Evolutionary conservation across 2,888 invertebrate species (phyloP).

Genomic region (Campaea margaritaria): DNA sequence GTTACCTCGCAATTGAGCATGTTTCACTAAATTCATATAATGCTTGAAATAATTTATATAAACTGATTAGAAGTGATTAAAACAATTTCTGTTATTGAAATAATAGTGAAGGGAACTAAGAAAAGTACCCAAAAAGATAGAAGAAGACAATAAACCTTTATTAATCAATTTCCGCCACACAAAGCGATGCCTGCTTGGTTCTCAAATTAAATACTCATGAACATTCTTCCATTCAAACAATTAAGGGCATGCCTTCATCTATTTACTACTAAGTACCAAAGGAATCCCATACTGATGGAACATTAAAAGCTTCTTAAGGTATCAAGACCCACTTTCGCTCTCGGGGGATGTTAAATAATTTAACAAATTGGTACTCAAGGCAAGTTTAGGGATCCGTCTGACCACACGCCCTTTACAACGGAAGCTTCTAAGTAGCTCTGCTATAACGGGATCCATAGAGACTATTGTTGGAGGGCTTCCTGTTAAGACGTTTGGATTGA

Average conservation of each 20-base stretch:
- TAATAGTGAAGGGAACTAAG: too few relatives aligned
- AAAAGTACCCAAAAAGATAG: neutral
- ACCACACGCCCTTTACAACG: slow-evolving; percentile 78
- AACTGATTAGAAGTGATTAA: too few relatives aligned
- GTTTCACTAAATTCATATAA: too few relatives aligned
- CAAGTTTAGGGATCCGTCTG: slow-evolving; percentile 73
- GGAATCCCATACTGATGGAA: slow-evolving; percentile 42
- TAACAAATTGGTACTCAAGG: slow-evolving; percentile 78
- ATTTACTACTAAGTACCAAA: slow-evolving; percentile 24
- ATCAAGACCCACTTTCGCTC: slow-evolving; percentile 52
- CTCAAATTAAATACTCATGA: neutral
- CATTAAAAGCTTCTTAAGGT: slow-evolving; percentile 61
- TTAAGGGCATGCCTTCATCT: slow-evolving; percentile 15
- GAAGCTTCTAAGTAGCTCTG: slow-evolving; percentile 74
- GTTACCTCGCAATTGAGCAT: too few relatives aligned
- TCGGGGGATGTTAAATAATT: slow-evolving; percentile 75
- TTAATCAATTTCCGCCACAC: neutral
- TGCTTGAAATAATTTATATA: too few relatives aligned
- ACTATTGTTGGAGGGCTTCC: slow-evolving; percentile 48
- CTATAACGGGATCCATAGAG: slow-evolving; percentile 64
- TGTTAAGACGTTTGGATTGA: slow-evolving; percentile 40
- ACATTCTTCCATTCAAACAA: slow-evolving; percentile 5
- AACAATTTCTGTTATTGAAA: too few relatives aligned
- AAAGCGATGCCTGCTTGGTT: neutral
- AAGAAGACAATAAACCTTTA: neutral